Conservation (phyloP, 2,888 invertebrate species). For the Villa cingulata region DNA sequence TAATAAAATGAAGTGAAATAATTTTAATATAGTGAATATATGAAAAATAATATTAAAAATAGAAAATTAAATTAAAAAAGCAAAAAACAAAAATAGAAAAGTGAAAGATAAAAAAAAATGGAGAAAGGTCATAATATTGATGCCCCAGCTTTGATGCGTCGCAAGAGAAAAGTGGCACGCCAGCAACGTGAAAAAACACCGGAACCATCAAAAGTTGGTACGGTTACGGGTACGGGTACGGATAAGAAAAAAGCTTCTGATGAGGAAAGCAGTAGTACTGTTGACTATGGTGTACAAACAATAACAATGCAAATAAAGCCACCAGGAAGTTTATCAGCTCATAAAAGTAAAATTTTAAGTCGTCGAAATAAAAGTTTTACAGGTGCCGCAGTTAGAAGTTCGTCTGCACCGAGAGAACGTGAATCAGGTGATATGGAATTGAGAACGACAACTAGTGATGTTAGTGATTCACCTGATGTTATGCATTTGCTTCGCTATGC, state of each 20-base stretch:
- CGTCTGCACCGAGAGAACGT: constrained; percentile 26
- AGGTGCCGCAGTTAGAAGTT: constrained; percentile 34
- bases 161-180: constrained; percentile 44
- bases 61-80: background rate
- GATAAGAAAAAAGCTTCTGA: constrained; percentile 14
- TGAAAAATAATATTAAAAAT: too few relatives aligned
- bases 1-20: too few relatives aligned
- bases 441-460: constrained; percentile 23
- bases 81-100: background rate
- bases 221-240: constrained; percentile 4
- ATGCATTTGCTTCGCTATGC: constrained; percentile 22
- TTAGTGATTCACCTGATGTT: constrained; percentile 13
- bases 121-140: constrained; percentile 19
- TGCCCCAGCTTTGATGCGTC: constrained; percentile 40
- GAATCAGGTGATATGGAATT: constrained; percentile 9
- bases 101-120: constrained; percentile 9
- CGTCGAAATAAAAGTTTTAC: constrained; percentile 30
- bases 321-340: constrained; percentile 25
- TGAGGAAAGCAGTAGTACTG: constrained; percentile 19
- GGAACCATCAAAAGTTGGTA: constrained; percentile 17
- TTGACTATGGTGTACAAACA: constrained; percentile 16
- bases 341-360: constrained; percentile 33
- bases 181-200: constrained; percentile 51
- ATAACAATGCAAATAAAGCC: constrained; percentile 29
- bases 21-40: too few relatives aligned